A percentile compares a stretch with the other conserved stretches of the same genome.
These are phyloP conservation scores for Phycodurus eques DNA, from an alignment of 2,113 vertebrate genomes.

Conservation along the genomic window DNA sequence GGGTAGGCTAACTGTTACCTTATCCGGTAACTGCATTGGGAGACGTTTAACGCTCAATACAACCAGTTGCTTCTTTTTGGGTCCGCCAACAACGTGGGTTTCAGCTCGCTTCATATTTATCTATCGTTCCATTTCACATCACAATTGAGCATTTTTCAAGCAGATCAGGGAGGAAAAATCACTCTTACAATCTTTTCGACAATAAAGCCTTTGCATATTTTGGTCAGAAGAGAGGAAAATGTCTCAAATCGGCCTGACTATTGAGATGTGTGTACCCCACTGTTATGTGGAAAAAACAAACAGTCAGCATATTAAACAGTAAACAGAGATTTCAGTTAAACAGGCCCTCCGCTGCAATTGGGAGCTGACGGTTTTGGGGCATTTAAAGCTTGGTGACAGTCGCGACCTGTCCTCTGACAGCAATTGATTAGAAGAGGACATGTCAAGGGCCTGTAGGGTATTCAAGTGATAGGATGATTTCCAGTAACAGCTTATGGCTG, in stretches of 20 bases:
- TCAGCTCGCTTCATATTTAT: background rate
- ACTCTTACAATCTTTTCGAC: too few relatives aligned
- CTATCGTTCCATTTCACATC: background rate
- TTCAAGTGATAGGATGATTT: constrained; percentile 58
- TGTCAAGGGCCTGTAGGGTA: constrained; percentile 42
- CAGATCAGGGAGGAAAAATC: background rate
- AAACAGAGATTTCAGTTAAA: background rate
- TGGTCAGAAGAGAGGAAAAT: too few relatives aligned
- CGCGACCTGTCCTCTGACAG: constrained; percentile 41
- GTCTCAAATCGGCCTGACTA: too few relatives aligned
- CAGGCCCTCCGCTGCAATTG: background rate
- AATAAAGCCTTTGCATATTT: too few relatives aligned
- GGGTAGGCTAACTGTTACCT: too few relatives aligned
- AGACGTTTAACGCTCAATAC: background rate
- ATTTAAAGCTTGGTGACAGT: constrained; percentile 22
- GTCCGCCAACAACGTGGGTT: background rate
- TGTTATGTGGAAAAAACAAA: background rate
- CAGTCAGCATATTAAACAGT: background rate
- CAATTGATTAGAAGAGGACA: constrained; percentile 50
- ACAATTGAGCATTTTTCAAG: background rate
- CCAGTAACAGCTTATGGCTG: constrained; percentile 61
- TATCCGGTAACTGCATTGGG: background rate
- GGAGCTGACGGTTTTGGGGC: constrained; percentile 8
- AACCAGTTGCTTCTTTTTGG: background rate
- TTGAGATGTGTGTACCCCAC: background rate